Evolutionary conservation across 1,140 invertebrate genomes (phyloP).

Genomic region (Grapholita molesta): DNA sequence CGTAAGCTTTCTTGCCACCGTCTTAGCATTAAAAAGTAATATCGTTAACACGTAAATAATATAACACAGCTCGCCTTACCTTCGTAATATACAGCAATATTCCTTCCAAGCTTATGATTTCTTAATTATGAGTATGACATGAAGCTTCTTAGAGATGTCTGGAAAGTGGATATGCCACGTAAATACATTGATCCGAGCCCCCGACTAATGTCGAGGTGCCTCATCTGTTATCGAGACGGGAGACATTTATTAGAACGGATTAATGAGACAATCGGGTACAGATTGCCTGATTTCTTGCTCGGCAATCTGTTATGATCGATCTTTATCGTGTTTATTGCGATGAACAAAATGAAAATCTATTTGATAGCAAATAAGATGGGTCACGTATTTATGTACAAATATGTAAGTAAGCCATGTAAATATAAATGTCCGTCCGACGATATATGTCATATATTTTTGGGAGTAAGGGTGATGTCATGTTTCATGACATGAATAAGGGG

Average conservation of each 20-base stretch:
- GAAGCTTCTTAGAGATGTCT: background rate
- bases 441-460: no score
- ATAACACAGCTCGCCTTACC: no score
- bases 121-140: background rate
- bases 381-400: no score
- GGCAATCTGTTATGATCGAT: background rate
- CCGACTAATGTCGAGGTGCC: background rate
- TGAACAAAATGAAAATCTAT: background rate
- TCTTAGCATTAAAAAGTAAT: no score
- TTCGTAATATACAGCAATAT: no score
- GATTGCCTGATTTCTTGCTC: background rate
- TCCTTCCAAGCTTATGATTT: background rate
- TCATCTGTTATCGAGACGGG: background rate
- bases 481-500: no score
- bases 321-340: background rate
- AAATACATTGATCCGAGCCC: background rate
- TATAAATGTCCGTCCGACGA: no score
- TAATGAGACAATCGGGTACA: background rate
- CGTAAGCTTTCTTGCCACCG: no score
- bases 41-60: no score
- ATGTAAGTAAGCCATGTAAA: no score
- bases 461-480: no score
- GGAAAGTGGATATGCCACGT: background rate
- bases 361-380: no score
- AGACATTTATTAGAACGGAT: background rate